Conservation (phyloP, 2,113 vertebrate species). For the Anarhynchus alexandrinus region DNA sequence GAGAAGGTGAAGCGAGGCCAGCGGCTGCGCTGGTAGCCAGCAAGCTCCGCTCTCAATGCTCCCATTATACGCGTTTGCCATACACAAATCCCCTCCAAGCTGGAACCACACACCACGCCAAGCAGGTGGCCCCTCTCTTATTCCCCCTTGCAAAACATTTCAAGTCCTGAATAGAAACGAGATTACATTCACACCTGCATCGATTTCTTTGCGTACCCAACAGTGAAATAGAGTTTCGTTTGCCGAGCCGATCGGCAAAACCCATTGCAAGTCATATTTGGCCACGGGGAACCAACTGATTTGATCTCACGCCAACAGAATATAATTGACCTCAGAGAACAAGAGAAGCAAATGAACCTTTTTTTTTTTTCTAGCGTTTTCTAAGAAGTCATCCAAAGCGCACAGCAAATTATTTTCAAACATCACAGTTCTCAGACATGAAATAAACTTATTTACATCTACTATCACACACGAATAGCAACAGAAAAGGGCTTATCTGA, state of each 20-base stretch:
- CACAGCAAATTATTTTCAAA: background rate
- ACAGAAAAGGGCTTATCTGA: background rate
- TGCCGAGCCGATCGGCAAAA: background rate
- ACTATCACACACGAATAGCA: background rate
- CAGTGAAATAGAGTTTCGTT: background rate
- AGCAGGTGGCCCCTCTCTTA: background rate
- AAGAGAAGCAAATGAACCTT: background rate
- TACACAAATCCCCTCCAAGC: background rate
- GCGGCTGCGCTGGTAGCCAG: fast-evolving
- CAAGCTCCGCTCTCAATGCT: background rate
- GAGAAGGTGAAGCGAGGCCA: background rate
- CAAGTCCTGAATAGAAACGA: background rate
- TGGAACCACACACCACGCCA: background rate
- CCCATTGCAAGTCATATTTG: background rate
- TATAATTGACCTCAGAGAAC: background rate
- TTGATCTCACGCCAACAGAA: background rate
- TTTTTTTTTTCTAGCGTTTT: background rate
- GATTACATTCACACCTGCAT: background rate
- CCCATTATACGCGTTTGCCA: background rate
- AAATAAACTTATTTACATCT: background rate
- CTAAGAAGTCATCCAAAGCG: background rate
- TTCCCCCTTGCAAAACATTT: background rate
- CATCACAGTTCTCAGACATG: background rate
- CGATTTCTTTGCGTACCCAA: fast-evolving
- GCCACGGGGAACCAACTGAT: background rate